These are phyloP conservation scores for Halichoeres trimaculatus DNA, from an alignment of 2,113 vertebrate species.

Conservation along the genomic window DNA sequence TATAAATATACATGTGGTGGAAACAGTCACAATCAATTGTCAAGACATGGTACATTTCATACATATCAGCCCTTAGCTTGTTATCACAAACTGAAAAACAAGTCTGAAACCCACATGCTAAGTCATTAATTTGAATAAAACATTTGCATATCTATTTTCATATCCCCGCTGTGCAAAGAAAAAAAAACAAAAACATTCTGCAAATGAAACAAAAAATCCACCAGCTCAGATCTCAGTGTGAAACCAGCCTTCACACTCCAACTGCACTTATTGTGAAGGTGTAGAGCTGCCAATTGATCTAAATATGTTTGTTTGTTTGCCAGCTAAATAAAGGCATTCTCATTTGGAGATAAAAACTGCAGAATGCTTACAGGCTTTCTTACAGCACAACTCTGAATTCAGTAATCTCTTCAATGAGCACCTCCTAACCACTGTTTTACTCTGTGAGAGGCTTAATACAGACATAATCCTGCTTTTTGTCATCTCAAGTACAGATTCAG, in stretches of 20 bases:
- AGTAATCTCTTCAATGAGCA: constrained; percentile 64
- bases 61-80: not conserved
- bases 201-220: not conserved
- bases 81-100: constrained; percentile 3
- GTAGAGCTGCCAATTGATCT: constrained; percentile 34
- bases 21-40: not conserved
- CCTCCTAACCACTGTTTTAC: constrained; percentile 71
- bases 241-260: constrained; percentile 10
- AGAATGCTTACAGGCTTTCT: constrained; percentile 44
- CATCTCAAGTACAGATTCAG: constrained; percentile 54
- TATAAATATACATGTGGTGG: not conserved
- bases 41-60: not conserved
- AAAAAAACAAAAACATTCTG: not conserved
- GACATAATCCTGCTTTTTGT: constrained; percentile 71
- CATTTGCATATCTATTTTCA: constrained; percentile 26
- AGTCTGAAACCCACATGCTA: not conserved
- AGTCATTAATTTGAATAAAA: not conserved
- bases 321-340: constrained; percentile 62
- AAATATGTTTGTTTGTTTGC: constrained; percentile 37
- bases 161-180: not conserved
- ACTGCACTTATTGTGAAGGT: constrained; percentile 7
- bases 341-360: constrained; percentile 53
- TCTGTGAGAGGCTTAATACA: constrained; percentile 63
- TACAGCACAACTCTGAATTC: constrained; percentile 40
- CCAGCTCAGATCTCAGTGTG: not conserved